phyloP scores from a whole-genome alignment of 2,113 vertebrate genomes.

The Hippocampus barbouri region DNA sequence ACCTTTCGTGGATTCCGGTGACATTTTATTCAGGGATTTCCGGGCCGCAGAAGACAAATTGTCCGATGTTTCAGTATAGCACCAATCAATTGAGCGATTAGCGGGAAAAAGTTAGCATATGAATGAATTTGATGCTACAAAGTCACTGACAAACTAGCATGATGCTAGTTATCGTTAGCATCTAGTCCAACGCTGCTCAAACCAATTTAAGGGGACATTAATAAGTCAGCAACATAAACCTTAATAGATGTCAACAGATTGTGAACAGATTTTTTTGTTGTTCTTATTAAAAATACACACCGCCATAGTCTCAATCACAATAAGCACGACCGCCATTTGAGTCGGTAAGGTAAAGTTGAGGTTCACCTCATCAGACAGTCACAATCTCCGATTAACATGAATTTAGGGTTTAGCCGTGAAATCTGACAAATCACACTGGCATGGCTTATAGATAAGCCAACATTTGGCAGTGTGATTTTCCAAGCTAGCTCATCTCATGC shows the following conservation, averaged over 20 bases:
- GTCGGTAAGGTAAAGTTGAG: neutral
- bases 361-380: constrained; percentile 37
- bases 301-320: no score
- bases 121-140: neutral
- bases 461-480: constrained; percentile 46
- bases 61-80: neutral
- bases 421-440: constrained; percentile 61
- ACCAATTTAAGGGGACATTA: no score
- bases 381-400: constrained; percentile 64
- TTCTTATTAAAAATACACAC: no score
- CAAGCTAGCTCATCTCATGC: constrained; percentile 35
- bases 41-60: neutral
- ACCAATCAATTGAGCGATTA: neutral
- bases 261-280: no score
- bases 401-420: constrained; percentile 60
- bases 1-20: neutral
- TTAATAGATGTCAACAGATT: no score
- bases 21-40: neutral
- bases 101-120: neutral
- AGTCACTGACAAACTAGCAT: no score
- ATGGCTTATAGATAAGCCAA: constrained; percentile 55
- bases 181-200: no score
- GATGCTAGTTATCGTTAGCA: no score
- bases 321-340: neutral
- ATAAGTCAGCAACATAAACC: no score